Conservation (phyloP, 2,113 vertebrate species). For the Rhipidura dahli region DNA sequence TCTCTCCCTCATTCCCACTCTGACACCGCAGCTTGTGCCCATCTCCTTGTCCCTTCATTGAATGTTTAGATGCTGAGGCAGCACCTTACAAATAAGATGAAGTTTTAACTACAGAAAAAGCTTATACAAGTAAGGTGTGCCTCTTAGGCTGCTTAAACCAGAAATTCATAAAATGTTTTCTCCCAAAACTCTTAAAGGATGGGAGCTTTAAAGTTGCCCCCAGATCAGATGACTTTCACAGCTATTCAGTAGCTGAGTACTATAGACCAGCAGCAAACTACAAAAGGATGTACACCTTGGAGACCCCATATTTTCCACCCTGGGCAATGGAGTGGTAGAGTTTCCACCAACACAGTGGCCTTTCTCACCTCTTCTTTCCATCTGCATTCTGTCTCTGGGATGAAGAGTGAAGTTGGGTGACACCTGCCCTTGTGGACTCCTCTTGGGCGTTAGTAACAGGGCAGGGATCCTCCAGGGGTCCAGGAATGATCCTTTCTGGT, state of each 20-base stretch:
- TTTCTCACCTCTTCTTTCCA: background rate
- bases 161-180: background rate
- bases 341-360: background rate
- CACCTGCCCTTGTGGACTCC: background rate
- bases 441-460: background rate
- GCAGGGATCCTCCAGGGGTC: background rate
- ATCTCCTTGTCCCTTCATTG: background rate
- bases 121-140: background rate
- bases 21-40: background rate
- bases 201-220: background rate
- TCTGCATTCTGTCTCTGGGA: background rate
- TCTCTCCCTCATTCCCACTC: background rate
- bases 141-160: background rate
- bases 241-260: background rate
- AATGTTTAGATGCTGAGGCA: background rate
- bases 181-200: background rate
- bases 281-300: rapidly evolving
- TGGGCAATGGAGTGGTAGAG: background rate
- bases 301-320: background rate
- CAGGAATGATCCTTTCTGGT: background rate
- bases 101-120: background rate
- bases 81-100: background rate
- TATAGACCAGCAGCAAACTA: background rate
- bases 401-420: background rate
- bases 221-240: background rate